These are phyloP conservation scores for Camelus dromedarius DNA, from an alignment of 2,113 vertebrate species.

Conservation along the genomic window DNA sequence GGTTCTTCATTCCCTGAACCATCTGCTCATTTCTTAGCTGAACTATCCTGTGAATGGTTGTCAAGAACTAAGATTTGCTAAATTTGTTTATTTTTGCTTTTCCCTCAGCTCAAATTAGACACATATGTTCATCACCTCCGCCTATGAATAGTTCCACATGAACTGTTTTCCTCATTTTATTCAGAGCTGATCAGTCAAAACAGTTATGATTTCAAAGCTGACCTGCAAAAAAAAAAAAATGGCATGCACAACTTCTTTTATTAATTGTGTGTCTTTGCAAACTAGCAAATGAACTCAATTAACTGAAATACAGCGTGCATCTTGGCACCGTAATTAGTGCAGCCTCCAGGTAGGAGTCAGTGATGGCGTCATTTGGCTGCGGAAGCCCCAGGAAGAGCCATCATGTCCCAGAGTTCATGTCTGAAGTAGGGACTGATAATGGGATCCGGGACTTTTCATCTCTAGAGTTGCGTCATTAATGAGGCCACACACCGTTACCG, in stretches of 20 bases:
- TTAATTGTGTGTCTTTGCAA: conserved; percentile 56
- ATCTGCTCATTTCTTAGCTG: conserved; percentile 42
- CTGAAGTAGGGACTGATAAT: conserved; percentile 23
- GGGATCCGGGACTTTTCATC: conserved; percentile 21
- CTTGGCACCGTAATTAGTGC: not conserved
- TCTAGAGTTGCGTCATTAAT: conserved; percentile 55
- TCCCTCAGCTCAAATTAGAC: conserved; percentile 49
- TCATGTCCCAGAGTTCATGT: not conserved
- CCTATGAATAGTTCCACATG: not conserved
- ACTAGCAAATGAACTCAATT: conserved; percentile 23
- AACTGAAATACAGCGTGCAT: not conserved
- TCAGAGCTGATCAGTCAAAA: conserved; percentile 31
- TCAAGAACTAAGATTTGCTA: conserved; percentile 50
- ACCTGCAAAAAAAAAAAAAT: not conserved
- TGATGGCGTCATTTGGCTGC: conserved; percentile 15
- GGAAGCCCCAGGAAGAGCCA: conserved; percentile 44
- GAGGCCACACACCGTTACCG: not conserved
- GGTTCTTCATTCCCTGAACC: not conserved
- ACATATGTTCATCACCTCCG: conserved; percentile 20
- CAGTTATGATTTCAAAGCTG: not conserved
- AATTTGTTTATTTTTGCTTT: conserved; percentile 57
- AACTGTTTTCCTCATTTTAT: not conserved
- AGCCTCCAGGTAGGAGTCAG: conserved; percentile 58
- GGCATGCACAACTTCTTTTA: not conserved
- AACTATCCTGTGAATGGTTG: conserved; percentile 44